A percentile compares a stretch with the other conserved stretches of the same genome.
Evolutionary conservation across 2,888 invertebrate species (phyloP).

Genomic region (Celastrina argiolus): DNA sequence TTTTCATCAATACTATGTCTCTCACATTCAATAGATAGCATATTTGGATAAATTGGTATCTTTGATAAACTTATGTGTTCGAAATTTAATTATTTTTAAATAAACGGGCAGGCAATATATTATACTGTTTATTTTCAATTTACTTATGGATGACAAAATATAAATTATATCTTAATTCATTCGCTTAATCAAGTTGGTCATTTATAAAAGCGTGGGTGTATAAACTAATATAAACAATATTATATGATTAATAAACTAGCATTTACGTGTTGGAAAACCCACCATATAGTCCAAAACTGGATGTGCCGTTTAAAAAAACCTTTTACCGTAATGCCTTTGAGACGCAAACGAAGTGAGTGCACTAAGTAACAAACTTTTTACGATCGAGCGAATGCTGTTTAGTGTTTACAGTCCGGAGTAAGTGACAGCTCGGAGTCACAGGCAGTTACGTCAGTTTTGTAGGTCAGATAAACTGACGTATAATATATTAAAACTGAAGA

Average conservation of each 20-base stretch:
- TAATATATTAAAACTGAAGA: no score
- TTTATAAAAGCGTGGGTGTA: no score
- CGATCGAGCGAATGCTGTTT: not conserved
- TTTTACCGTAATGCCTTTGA: slow-evolving; percentile 44
- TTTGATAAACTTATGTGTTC: no score
- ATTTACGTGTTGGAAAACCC: not conserved
- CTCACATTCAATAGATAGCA: no score
- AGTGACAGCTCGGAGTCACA: not conserved
- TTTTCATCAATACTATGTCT: no score
- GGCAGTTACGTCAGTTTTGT: not conserved
- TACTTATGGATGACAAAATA: not conserved
- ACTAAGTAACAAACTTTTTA: slow-evolving; percentile 49
- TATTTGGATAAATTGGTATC: no score
- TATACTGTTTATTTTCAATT: not conserved
- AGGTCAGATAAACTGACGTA: no score
- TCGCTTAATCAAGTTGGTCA: no score
- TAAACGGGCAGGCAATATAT: no score
- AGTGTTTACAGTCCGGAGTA: not conserved
- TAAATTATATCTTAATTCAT: no score
- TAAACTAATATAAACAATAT: no score
- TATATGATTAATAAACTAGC: no score
- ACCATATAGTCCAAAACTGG: slow-evolving; percentile 34
- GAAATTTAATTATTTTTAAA: not conserved
- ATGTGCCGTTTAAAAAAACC: slow-evolving; percentile 40
- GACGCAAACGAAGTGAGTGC: slow-evolving; percentile 49